Conservation (phyloP, 2,113 vertebrate species). For the Fregata magnificens region DNA sequence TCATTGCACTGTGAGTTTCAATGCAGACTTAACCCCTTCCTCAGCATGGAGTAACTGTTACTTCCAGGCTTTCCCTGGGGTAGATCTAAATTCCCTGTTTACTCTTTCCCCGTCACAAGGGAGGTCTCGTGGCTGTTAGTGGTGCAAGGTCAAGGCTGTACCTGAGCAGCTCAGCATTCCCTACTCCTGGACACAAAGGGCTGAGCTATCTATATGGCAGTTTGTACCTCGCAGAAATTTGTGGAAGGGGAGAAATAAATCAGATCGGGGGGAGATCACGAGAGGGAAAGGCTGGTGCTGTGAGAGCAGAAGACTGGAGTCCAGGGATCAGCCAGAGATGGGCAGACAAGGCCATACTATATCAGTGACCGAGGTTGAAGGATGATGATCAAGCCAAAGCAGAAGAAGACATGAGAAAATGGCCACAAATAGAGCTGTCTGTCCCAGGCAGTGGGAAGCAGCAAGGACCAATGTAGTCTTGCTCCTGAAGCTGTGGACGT, state of each 20-base stretch:
- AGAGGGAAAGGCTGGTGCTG: background rate
- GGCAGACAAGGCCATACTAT: background rate
- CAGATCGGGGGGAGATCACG: fast-evolving
- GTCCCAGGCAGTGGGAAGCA: background rate
- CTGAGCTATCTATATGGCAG: background rate
- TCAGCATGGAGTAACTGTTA: background rate
- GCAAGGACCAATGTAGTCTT: background rate
- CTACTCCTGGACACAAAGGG: fast-evolving
- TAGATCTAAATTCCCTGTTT: fast-evolving
- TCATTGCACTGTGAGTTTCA: background rate
- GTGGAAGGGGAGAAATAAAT: background rate
- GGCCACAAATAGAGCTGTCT: background rate
- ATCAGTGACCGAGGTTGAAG: background rate
- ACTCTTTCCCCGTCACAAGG: background rate
- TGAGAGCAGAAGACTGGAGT: background rate
- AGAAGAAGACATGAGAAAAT: background rate
- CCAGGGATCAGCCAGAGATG: background rate
- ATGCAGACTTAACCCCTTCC: constrained; percentile 38
- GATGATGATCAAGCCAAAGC: background rate
- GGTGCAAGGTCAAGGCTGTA: background rate
- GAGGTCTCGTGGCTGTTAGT: background rate
- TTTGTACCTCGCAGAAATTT: background rate
- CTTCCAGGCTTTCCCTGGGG: background rate
- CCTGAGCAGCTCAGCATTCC: background rate
- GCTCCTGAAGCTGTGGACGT: background rate